phyloP scores from a whole-genome alignment of 1,140 invertebrate species.

The Antheraea mylitta region DNA sequence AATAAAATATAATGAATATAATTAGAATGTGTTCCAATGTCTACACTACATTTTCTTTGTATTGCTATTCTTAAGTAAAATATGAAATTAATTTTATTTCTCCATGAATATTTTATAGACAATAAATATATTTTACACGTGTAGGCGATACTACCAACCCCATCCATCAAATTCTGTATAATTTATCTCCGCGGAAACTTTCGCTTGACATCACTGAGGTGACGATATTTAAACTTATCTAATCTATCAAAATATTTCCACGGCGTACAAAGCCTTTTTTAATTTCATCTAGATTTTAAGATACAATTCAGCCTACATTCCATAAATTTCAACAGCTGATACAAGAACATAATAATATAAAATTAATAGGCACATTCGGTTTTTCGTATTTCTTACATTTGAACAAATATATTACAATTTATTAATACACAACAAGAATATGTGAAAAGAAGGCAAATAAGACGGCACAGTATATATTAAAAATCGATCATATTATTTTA shows the following conservation, averaged over 20 bases:
- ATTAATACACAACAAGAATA: too few species aligned
- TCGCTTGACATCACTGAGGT: slow-evolving; percentile 13
- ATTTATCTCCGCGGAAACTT: slow-evolving; percentile 25
- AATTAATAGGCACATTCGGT: too few species aligned
- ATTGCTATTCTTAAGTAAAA: too few species aligned
- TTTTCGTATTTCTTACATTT: too few species aligned
- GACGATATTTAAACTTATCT: slow-evolving; percentile 25
- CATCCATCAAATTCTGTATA: slow-evolving; percentile 24
- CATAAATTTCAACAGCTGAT: not conserved
- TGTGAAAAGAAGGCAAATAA: too few species aligned
- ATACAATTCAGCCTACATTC: not conserved
- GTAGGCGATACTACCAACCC: not conserved
- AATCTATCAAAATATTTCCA: slow-evolving; percentile 18
- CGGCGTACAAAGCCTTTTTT: not conserved
- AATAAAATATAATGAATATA: too few species aligned
- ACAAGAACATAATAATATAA: too few species aligned
- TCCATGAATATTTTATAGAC: not conserved
- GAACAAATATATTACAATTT: too few species aligned
- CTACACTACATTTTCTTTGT: too few species aligned
- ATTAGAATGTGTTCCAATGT: too few species aligned
- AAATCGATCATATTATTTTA: too few species aligned
- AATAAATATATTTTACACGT: not conserved
- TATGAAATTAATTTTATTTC: not conserved
- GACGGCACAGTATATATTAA: too few species aligned
- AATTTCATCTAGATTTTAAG: not conserved